phyloP scores from a whole-genome alignment of 2,888 invertebrate species.

The Heteromurus nitidus region DNA sequence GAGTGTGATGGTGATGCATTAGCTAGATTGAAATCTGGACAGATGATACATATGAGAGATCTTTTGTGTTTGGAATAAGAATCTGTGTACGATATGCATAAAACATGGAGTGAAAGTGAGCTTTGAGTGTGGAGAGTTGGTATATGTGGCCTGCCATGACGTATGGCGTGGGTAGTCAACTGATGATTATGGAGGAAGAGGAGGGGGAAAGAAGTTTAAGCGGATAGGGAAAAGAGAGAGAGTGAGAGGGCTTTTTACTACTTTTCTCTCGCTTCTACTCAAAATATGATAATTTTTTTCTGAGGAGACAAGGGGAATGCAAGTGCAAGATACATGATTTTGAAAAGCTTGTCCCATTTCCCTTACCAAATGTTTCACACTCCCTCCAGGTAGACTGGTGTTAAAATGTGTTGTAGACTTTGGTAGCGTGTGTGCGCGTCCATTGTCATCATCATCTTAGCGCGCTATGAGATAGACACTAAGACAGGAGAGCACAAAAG shows the following conservation, averaged over 20 bases:
- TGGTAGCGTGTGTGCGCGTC: neutral
- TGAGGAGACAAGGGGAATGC: neutral
- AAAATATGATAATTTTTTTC: constrained; percentile 5
- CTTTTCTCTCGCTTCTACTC: neutral
- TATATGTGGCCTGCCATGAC: too few relatives aligned
- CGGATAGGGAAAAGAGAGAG: too few relatives aligned
- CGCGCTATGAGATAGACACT: neutral
- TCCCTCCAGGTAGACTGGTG: neutral
- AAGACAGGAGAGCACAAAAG: constrained; percentile 1
- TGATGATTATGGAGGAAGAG: too few relatives aligned
- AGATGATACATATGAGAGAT: constrained; percentile 43
- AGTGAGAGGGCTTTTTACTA: constrained; percentile 3
- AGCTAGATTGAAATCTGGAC: constrained; percentile 60
- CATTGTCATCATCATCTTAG: neutral
- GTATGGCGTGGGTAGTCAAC: too few relatives aligned
- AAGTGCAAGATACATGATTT: too few relatives aligned
- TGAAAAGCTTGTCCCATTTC: neutral
- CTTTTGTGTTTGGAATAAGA: neutral
- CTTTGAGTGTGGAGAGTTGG: neutral
- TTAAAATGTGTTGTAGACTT: neutral
- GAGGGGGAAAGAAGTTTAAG: too few relatives aligned
- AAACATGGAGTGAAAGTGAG: neutral
- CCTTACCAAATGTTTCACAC: neutral
- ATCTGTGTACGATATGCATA: constrained; percentile 1
- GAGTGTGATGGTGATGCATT: constrained; percentile 51